A percentile compares a stretch with the other conserved stretches of the same genome.
Conservation (phyloP, 2,797 vertebrate genomes). For the Acanthis flammea region DNA sequence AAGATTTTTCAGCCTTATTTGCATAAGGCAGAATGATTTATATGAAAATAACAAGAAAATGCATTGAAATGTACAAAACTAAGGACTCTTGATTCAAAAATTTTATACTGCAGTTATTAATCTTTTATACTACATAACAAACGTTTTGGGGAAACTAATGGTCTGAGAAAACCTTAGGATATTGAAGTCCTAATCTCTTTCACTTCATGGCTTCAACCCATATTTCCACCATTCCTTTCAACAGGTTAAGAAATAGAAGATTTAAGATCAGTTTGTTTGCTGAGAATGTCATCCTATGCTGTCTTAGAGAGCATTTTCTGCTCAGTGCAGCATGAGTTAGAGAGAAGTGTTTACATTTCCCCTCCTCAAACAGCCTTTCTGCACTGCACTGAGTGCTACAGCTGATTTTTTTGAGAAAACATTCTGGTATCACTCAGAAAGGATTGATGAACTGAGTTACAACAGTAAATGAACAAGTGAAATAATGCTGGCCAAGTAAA, state of each 20-base stretch:
- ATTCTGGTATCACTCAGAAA: background rate
- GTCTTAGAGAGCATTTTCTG: background rate
- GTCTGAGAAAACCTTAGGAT: conserved; percentile 10
- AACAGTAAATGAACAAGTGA: background rate
- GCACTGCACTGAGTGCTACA: background rate
- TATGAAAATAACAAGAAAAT: background rate
- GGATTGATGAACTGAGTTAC: background rate
- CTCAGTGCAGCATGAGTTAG: background rate
- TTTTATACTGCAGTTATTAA: background rate
- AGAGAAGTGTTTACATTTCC: background rate
- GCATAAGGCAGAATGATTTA: background rate
- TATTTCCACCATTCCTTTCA: background rate
- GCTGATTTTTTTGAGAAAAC: background rate
- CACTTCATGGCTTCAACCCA: background rate
- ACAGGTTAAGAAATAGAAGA: background rate
- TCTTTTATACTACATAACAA: background rate
- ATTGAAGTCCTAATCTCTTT: conserved; percentile 15
- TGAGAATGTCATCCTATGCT: background rate
- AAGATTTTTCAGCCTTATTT: background rate
- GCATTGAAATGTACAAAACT: background rate
- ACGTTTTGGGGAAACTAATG: background rate
- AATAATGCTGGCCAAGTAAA: background rate
- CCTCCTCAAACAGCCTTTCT: background rate
- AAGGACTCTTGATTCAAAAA: background rate
- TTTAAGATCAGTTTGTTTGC: background rate